A percentile compares a stretch with the other conserved stretches of the same genome.
These are phyloP conservation scores for Coturnix japonica DNA, from an alignment of 2,113 vertebrate genomes.

Conservation along the genomic window DNA sequence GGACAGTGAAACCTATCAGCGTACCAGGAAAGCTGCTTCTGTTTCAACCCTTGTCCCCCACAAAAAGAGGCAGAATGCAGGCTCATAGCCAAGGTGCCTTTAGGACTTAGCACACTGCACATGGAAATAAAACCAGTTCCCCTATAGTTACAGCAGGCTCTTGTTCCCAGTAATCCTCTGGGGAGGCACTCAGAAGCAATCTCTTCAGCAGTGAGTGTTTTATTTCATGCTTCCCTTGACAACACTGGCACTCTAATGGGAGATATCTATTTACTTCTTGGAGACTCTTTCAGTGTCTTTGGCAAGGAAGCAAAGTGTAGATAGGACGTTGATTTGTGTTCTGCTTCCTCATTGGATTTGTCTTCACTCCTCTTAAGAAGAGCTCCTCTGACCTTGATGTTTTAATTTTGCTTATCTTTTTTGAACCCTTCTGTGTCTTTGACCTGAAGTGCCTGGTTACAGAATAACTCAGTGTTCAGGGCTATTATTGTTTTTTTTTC, in stretches of 20 bases:
- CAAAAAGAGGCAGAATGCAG: neutral
- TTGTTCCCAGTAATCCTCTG: neutral
- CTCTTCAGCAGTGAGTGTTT: neutral
- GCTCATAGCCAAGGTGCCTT: neutral
- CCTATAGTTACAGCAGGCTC: neutral
- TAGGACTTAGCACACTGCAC: neutral
- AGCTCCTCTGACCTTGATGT: conserved; percentile 27
- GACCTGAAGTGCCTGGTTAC: conserved; percentile 76
- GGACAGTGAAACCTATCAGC: neutral
- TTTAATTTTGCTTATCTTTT: conserved; percentile 63
- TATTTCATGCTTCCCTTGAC: neutral
- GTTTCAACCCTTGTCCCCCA: neutral
- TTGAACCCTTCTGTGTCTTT: conserved; percentile 72
- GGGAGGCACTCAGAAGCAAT: accelerated
- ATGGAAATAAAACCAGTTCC: neutral
- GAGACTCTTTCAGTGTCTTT: neutral
- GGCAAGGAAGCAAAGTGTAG: conserved; percentile 10
- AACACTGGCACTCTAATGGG: neutral
- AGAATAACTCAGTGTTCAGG: conserved; percentile 72
- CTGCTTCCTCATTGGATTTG: neutral
- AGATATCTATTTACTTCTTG: conserved; percentile 24
- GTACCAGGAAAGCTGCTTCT: neutral
- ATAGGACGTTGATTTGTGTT: neutral
- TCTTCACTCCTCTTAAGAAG: conserved; percentile 30
- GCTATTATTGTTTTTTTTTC: neutral